Base-by-base conservation (phyloP, 2,888 invertebrate species). In the Caenorhabditis imperialis region DNA sequence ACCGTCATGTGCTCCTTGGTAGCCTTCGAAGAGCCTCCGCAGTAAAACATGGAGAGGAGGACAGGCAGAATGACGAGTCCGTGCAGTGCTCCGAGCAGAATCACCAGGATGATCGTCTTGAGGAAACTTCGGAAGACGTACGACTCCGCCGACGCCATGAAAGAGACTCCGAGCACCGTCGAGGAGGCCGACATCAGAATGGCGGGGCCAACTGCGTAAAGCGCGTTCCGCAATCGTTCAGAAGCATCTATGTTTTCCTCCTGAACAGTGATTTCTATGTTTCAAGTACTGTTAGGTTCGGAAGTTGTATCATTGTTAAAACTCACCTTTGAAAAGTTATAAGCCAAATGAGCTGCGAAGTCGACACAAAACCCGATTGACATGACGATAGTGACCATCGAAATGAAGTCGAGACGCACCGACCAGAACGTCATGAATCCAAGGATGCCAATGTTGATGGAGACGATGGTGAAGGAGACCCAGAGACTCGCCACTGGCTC, bases 381-480 rank as follows among this genome's bases (percentile, higher is more conserved):
- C 95, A 96, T 96, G 79, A 96, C 96, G 53, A 96, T 91, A 88
- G 95, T 95, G 75, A 96, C 95, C 96, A 96, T 96, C 0, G 95
- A 95, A 84, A 96, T 95, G 1, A 88, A 88, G 65, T 88, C 88
- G 47, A 96, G 91, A 87, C 94, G 94, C 8, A 96, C 95, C 81
- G 93, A 93, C 96, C 96, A 96, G 37, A 96, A 91, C 0, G 95
- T 93, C 96, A 96, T 96, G 69, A 95, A 96, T 5, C 96, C 96
- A 0, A 95, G 93, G 0, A 96, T 96, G 1, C 96, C 96, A 12
- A 93, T 90, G 89, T 96, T 96, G 81, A 96, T 96, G 8, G 95
- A 95, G 65, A 96, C 92, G 69, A 96, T 95, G 85, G 94, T 94
- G 88, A 96, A 93, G 3, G 95, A 95, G 0, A 83, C 80, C 95